These are phyloP conservation scores for Erebia aethiops DNA, from an alignment of 2,888 invertebrate genomes.

Conservation along the genomic window DNA sequence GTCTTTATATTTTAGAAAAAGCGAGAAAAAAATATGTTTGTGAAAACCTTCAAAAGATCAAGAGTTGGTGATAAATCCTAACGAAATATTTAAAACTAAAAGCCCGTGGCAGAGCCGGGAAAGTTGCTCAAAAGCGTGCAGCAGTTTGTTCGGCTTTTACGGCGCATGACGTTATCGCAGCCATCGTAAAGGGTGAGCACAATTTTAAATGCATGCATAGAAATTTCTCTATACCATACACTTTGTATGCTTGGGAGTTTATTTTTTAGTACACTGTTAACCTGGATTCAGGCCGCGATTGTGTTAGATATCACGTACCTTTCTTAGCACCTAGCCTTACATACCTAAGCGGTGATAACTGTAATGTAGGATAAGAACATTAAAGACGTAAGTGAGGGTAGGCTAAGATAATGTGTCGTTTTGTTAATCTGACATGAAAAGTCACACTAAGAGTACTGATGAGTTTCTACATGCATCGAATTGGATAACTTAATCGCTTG, in stretches of 20 bases:
- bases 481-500: too few relatives aligned
- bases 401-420: too few relatives aligned
- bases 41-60: constrained; percentile 8
- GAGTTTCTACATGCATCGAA: too few relatives aligned
- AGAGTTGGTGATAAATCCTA: constrained; percentile 17
- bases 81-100: constrained; percentile 28
- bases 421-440: too few relatives aligned
- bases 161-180: constrained; percentile 37
- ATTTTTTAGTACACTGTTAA: constrained; percentile 21
- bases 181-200: constrained; percentile 37
- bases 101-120: constrained; percentile 22
- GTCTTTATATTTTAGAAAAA: neutral
- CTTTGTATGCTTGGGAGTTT: constrained; percentile 18
- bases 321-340: neutral
- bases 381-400: too few relatives aligned
- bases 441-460: too few relatives aligned
- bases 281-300: constrained; percentile 9
- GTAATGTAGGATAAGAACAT: too few relatives aligned
- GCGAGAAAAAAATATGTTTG: neutral
- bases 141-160: constrained; percentile 38
- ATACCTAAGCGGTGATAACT: too few relatives aligned
- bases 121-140: constrained; percentile 30
- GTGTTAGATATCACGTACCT: constrained; percentile 1
- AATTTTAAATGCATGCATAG: constrained; percentile 38
- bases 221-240: constrained; percentile 29